Evolutionary conservation across 2,888 invertebrate species (phyloP), one percentile per base, ranked within the genome.

Genomic region (Notodonta ziczac): DNA sequence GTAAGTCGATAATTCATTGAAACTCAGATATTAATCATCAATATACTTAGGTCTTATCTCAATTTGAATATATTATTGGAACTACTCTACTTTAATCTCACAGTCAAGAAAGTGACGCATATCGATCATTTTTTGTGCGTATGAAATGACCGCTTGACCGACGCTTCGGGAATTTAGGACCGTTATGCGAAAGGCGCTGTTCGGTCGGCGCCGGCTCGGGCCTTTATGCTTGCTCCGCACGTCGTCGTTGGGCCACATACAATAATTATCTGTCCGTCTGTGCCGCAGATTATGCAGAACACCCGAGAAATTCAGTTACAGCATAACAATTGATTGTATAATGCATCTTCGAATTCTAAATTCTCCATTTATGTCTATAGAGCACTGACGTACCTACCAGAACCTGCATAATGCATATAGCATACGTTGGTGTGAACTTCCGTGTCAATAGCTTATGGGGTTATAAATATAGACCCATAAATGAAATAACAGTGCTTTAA

Each of bases 171-270:
- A 73, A 79, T 73, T 72, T 69, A 59, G 69, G 66, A 89, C 91
- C 92, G 91, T 91, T 91, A 91, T 80, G 66, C 65, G 84, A 81
- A 79, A 83, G 83, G 82, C 68, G 72, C 64, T 52, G 50, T 52
- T 60, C 16, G 48, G 61, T 57, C 62, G 54, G 54, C 56, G 50
- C 48, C 54, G 46, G 10, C 58, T 16, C 56, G 58, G 44, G 62
- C 14, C 52, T 62, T 74, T 74, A 77, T 65, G 65, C 68, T 75
- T 62, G 70, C 76, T 75, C 59, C 63, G 73, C 77, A 75, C 76
- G 76, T 77, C 67, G 63, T 69, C 67, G 63, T 69, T 73, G 81
- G 76, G 74, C 79, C 44, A 56, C 56, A 44, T 44, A 56, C 40
- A 35, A 42, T 24, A 40, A 56, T 24, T 13, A 56, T 55, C 40